Evolutionary conservation across 2,797 vertebrate genomes (phyloP).

Genomic region (Oceanodroma leucorhoa): DNA sequence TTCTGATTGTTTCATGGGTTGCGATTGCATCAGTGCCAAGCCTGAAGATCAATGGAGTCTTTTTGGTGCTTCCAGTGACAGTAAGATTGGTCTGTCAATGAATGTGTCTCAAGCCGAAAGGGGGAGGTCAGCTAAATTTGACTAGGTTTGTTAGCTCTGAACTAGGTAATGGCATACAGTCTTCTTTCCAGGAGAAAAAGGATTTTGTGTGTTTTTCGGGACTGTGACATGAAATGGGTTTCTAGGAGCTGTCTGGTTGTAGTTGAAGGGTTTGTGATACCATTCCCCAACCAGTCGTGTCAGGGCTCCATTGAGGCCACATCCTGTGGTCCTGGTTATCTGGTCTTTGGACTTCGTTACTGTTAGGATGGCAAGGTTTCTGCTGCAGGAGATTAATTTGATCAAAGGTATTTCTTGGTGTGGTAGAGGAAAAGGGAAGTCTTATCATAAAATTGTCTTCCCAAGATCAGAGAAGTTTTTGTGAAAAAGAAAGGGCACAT

Average conservation of each 20-base stretch:
- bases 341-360: background rate
- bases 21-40: background rate
- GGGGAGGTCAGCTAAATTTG: background rate
- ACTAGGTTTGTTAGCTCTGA: background rate
- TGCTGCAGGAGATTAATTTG: background rate
- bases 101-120: background rate
- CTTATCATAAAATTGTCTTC: background rate
- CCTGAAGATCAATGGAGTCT: background rate
- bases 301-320: background rate
- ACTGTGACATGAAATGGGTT: background rate
- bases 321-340: background rate
- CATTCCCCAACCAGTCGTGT: accelerated
- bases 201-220: background rate
- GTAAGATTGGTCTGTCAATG: background rate
- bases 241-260: background rate
- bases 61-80: background rate
- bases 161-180: background rate
- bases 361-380: background rate
- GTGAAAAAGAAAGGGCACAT: background rate
- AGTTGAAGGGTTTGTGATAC: background rate
- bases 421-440: background rate
- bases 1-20: background rate
- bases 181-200: background rate
- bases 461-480: background rate
- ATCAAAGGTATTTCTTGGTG: background rate